phyloP scores from a whole-genome alignment of 2,113 vertebrate species.

The Bettongia penicillata region DNA sequence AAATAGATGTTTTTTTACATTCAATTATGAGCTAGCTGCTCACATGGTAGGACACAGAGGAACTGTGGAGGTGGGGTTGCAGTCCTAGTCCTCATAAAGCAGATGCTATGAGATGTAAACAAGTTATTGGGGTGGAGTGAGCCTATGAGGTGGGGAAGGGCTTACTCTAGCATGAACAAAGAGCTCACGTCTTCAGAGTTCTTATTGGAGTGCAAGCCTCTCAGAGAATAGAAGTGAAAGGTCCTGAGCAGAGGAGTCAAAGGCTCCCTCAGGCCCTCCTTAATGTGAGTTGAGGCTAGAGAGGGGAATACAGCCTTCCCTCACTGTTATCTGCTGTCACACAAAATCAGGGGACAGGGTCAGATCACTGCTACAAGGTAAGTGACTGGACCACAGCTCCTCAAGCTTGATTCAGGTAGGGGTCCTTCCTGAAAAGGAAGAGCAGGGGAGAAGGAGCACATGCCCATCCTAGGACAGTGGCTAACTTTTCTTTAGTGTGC shows the following conservation, averaged over 20 bases:
- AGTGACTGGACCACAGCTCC: background rate
- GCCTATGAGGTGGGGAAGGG: background rate
- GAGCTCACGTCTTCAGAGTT: background rate
- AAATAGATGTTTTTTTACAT: background rate
- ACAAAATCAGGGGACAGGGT: background rate
- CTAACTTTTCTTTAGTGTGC: background rate
- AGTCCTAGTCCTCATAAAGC: background rate
- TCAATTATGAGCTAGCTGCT: background rate
- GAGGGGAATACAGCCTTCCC: background rate
- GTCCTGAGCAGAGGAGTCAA: background rate
- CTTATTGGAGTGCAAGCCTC: background rate
- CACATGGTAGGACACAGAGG: background rate
- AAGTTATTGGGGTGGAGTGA: background rate
- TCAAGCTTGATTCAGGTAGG: background rate
- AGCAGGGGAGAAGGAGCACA: background rate
- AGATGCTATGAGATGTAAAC: background rate
- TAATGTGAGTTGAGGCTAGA: background rate
- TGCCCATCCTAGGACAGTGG: background rate
- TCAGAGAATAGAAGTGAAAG: background rate
- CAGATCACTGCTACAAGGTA: background rate
- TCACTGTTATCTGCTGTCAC: background rate
- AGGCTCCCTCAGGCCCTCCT: background rate
- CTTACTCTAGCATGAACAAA: background rate
- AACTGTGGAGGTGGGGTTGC: background rate
- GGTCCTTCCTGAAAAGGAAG: background rate